Evolutionary conservation across 2,113 vertebrate genomes (phyloP), one percentile per base, ranked within the genome.

Genomic region (Cyanocitta stelleri): DNA sequence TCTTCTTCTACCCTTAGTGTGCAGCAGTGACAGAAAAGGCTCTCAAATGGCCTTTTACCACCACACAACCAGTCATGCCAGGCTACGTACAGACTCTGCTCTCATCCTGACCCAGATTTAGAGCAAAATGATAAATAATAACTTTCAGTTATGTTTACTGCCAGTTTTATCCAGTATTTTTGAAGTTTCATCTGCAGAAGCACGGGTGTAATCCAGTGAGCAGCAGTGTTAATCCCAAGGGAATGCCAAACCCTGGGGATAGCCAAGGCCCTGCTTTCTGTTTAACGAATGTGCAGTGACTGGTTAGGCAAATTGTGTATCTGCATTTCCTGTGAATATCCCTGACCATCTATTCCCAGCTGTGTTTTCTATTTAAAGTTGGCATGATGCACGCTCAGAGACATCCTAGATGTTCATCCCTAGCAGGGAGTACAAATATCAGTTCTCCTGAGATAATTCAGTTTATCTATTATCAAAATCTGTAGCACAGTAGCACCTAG

Each of bases 151-250:
- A 43, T 82, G 85, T 13, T 71, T 52, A 56, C 66, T 97, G 87
- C 89, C 85, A 63, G 51, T 82, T 95, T 97, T 85, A 95, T 80
- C 92, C 77, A 83, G 89, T 1, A 27, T 85, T 93, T 97, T 96
- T 85, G 83, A 87, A 85, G 68, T 75, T 67, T 67, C 27, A 56
- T 66, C 93, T 96, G 85, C 93, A 87, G 87, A 96, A 98, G 78
- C 39, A 89, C 54, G 33, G 68, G 52, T 21, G 11, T 59, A 82
- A 87, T 52, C 46, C 82, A 80, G 76, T 26, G 30, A 91, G 78
- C 62, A 91, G 63, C 46, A 26, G 30, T 7, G 22, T 48, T 79
- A 89, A 80, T 85, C 63, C 71, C 78, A 74, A 81, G 55, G 46
- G 81, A 83, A 52, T 21, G 56, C 78, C 66, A 79, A 0, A 75